Conservation (phyloP, 2,797 vertebrate genomes). For the Fistularia tabacaria region DNA sequence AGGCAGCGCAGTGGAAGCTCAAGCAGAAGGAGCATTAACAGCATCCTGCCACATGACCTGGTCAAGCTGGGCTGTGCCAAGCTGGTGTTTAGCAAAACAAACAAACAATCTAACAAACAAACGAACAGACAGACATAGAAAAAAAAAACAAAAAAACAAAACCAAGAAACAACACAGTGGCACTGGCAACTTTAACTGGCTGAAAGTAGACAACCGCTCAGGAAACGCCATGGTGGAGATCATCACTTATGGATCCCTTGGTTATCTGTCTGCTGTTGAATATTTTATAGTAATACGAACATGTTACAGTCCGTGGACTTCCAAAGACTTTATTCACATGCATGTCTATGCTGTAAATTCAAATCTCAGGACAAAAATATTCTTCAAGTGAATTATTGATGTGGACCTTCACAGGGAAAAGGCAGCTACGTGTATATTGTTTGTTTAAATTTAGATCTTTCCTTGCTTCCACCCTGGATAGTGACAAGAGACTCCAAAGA, state of each 20-base stretch:
- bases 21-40: conserved; percentile 62
- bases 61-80: conserved; percentile 50
- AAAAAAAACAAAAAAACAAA: conserved; percentile 12
- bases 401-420: neutral
- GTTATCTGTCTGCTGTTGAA: conserved; percentile 8
- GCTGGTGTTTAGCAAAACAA: conserved; percentile 51
- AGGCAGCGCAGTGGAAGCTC: conserved; percentile 61
- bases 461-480: conserved; percentile 16
- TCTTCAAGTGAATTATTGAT: conserved; percentile 6
- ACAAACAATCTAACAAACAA: conserved; percentile 32
- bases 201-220: conserved; percentile 76
- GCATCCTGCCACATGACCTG: conserved; percentile 46
- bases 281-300: conserved; percentile 12
- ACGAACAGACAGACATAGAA: conserved; percentile 6
- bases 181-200: conserved; percentile 74
- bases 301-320: neutral
- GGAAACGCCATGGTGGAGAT: conserved; percentile 5
- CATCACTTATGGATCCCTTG: neutral
- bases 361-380: conserved; percentile 2
- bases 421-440: neutral
- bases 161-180: conserved; percentile 59
- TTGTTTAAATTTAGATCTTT: conserved; percentile 46
- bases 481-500: conserved; percentile 38
- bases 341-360: conserved; percentile 11
- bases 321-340: neutral